Percentiles rank a stretch among this genome's conserved stretches.
Evolutionary conservation across 2,888 invertebrate genomes (phyloP).

Genomic region (Hydraecia micacea): DNA sequence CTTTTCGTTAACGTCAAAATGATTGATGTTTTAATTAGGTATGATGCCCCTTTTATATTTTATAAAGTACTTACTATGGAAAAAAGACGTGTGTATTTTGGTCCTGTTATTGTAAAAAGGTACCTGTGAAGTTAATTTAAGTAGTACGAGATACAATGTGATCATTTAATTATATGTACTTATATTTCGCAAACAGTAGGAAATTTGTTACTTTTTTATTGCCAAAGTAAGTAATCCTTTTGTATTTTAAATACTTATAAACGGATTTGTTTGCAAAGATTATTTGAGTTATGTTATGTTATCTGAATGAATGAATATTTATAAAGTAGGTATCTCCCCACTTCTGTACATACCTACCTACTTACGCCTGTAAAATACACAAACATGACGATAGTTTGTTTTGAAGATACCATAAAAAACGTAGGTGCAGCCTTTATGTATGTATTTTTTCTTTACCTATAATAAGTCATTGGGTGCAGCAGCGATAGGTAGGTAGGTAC

Average conservation of each 20-base stretch:
- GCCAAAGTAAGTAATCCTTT: background rate
- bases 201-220: background rate
- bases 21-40: constrained; percentile 52
- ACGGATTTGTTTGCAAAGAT: background rate
- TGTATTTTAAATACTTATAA: background rate
- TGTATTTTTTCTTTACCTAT: too few relatives aligned
- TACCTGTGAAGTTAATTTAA: background rate
- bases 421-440: background rate
- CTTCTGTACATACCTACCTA: background rate
- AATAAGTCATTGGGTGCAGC: background rate
- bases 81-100: constrained; percentile 1
- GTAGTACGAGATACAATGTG: background rate
- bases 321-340: background rate
- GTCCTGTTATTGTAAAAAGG: background rate
- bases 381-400: background rate
- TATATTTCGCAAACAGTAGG: background rate
- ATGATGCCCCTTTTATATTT: constrained; percentile 19
- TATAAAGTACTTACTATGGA: background rate
- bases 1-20: constrained; percentile 50
- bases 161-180: background rate
- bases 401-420: background rate
- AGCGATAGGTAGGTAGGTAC: background rate
- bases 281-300: background rate
- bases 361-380: background rate
- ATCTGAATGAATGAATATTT: background rate